Conservation (phyloP, 2,888 invertebrate genomes). For the Coenonympha arcania region DNA sequence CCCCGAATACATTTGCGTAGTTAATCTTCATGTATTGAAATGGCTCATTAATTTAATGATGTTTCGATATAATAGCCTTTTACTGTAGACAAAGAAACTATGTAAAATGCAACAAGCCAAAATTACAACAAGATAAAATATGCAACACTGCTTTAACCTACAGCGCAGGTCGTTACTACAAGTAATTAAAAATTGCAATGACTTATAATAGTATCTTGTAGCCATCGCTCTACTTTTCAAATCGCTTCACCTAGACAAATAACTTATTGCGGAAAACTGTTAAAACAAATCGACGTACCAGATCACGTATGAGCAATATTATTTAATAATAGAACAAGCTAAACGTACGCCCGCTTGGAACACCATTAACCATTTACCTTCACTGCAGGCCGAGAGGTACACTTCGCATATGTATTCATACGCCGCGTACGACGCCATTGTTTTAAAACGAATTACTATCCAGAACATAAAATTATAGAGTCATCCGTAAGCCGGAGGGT, state of each 20-base stretch:
- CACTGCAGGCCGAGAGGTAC: conserved; percentile 27
- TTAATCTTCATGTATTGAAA: not conserved
- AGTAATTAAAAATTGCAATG: too few species aligned
- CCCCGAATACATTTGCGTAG: not conserved
- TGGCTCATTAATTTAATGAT: not conserved
- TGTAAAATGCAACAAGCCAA: too few species aligned
- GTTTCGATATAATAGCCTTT: too few species aligned
- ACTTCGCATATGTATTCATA: conserved; percentile 35
- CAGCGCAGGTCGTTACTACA: too few species aligned
- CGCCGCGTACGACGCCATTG: conserved; percentile 37
- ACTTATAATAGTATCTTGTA: too few species aligned
- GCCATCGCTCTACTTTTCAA: not conserved
- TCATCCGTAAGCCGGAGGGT: conserved; percentile 60
- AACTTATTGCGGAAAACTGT: not conserved
- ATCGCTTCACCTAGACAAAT: not conserved
- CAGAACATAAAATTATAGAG: conserved; percentile 47
- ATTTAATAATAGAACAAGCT: conserved; percentile 4
- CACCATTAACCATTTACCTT: conserved; percentile 28
- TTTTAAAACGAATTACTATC: conserved; percentile 45
- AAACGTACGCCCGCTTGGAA: conserved; percentile 1
- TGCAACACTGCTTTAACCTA: too few species aligned
- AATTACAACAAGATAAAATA: too few species aligned
- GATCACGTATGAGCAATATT: not conserved
- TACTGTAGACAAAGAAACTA: too few species aligned
- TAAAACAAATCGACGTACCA: not conserved